phyloP scores from a whole-genome alignment of 2,797 vertebrate genomes.

The Scomberomorus guttatus region DNA sequence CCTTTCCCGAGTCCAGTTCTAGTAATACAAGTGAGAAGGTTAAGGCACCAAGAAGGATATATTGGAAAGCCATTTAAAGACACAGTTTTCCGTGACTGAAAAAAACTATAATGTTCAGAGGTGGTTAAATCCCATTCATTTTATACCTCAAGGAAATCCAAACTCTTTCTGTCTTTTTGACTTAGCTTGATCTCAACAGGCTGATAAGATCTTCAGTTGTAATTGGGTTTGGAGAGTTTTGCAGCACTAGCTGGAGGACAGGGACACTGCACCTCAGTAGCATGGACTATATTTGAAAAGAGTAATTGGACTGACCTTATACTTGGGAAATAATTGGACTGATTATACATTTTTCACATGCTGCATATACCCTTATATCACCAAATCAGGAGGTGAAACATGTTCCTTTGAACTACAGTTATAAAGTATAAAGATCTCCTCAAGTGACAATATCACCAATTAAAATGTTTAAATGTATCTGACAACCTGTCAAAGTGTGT shows the following conservation, averaged over 20 bases:
- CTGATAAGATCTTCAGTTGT: constrained; percentile 1
- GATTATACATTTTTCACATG: constrained; percentile 34
- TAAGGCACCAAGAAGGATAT: not conserved
- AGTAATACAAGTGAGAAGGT: not conserved
- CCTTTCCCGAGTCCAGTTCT: not conserved
- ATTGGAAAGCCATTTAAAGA: not conserved
- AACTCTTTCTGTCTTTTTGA: not conserved
- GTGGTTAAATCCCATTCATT: not conserved
- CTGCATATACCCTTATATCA: not conserved
- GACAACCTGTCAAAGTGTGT: not conserved
- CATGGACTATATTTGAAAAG: not conserved
- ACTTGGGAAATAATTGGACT: constrained; percentile 43
- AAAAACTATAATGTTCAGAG: constrained; percentile 1
- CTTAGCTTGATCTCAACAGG: constrained; percentile 13
- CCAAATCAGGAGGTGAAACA: constrained; percentile 10
- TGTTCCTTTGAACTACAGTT: constrained; percentile 15
- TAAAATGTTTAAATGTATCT: constrained; percentile 4
- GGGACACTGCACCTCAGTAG: constrained; percentile 5
- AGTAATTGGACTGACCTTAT: constrained; percentile 49
- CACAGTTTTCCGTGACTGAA: not conserved
- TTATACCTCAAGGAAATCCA: constrained; percentile 11
- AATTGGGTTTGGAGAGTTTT: constrained; percentile 17
- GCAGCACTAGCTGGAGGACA: constrained; percentile 5
- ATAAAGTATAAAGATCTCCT: not conserved
- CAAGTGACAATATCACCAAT: not conserved